Conservation (phyloP, 2,797 vertebrate species). For the Neomorphus geoffroyi region DNA sequence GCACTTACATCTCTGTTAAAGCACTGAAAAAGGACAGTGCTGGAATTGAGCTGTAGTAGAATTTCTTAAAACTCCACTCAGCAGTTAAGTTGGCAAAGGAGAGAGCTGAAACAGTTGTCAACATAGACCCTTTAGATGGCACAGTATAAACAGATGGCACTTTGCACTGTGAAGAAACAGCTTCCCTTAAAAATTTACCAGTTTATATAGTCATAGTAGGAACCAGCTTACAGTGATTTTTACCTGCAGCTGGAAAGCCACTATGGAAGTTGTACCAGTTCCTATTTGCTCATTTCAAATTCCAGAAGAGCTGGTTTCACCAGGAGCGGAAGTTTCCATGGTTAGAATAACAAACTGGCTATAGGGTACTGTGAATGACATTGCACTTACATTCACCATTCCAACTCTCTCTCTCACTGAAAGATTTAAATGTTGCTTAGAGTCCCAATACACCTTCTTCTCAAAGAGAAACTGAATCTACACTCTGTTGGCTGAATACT, state of each 20-base stretch:
- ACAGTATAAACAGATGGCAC: background rate
- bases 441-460: background rate
- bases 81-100: background rate
- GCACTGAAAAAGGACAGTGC: background rate
- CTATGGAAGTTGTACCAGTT: background rate
- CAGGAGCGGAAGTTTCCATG: background rate
- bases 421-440: background rate
- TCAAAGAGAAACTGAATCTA: background rate
- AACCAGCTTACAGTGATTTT: background rate
- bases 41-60: background rate
- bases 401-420: background rate
- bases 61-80: background rate
- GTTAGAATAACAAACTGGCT: background rate
- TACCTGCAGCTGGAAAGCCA: background rate
- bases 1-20: background rate
- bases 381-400: rapidly evolving
- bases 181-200: background rate
- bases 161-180: background rate
- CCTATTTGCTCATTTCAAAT: background rate
- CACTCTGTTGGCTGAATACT: background rate
- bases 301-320: background rate
- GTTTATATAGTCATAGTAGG: background rate
- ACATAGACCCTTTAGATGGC: background rate
- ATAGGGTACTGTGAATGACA: background rate
- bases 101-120: background rate